Percentiles rank a stretch among this genome's conserved stretches.
Evolutionary conservation across 1,140 invertebrate species (phyloP).

Genomic region (Neodiprion pinetum): DNA sequence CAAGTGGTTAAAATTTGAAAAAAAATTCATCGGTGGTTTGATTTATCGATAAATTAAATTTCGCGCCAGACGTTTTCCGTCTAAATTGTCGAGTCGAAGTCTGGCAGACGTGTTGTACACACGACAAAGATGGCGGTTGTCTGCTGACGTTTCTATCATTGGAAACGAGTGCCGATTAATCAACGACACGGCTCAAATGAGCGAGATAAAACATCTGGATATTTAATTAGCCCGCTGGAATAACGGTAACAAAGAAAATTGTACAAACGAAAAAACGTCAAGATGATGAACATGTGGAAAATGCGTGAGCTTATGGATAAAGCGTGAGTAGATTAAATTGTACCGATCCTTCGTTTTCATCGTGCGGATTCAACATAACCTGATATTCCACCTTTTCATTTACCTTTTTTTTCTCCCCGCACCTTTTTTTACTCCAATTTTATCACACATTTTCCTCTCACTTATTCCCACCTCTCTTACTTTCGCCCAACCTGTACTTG

Average conservation of each 20-base stretch:
- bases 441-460: slow-evolving; percentile 32
- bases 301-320: slow-evolving; percentile 92
- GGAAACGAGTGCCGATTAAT: slow-evolving; percentile 34
- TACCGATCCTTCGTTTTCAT: slow-evolving; percentile 20
- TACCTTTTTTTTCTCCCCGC: slow-evolving; percentile 32
- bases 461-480: slow-evolving; percentile 38
- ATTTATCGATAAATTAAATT: background rate
- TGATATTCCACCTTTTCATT: slow-evolving; percentile 19
- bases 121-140: slow-evolving; percentile 52
- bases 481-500: background rate
- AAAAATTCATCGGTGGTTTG: background rate
- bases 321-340: slow-evolving; percentile 79
- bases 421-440: slow-evolving; percentile 7
- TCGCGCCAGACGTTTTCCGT: background rate
- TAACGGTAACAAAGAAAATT: slow-evolving; percentile 13
- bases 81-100: too few relatives aligned
- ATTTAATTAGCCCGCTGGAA: slow-evolving; percentile 28
- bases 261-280: slow-evolving; percentile 22
- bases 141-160: slow-evolving; percentile 52
- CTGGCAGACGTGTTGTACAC: background rate
- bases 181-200: slow-evolving; percentile 37
- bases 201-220: slow-evolving; percentile 43
- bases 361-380: slow-evolving; percentile 36
- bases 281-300: slow-evolving; percentile 88
- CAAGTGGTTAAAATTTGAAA: background rate